Conservation (phyloP, 2,888 invertebrate species). For the Acrocyrtus sp. region DNA sequence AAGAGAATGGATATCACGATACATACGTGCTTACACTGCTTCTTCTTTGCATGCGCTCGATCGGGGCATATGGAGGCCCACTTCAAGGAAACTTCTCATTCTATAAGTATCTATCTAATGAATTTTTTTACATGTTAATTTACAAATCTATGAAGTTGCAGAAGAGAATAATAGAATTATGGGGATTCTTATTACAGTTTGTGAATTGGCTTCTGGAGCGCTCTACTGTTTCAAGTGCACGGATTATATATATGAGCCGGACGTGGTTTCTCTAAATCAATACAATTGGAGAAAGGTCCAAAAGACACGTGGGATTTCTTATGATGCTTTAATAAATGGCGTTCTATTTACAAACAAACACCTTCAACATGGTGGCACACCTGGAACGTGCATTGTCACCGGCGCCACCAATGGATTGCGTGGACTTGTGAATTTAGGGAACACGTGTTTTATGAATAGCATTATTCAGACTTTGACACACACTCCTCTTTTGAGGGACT, state of each 20-base stretch:
- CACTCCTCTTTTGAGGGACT: slow-evolving; percentile 93
- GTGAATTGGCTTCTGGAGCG: slow-evolving; percentile 89
- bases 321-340: slow-evolving; percentile 69
- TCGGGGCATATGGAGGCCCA: slow-evolving; percentile 88
- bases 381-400: slow-evolving; percentile 37
- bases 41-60: slow-evolving; percentile 89
- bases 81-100: slow-evolving; percentile 82
- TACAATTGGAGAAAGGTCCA: slow-evolving; percentile 64
- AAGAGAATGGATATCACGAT: slow-evolving; percentile 65
- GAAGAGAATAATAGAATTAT: slow-evolving; percentile 16
- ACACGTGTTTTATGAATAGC: slow-evolving; percentile 99
- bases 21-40: slow-evolving; percentile 86
- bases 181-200: slow-evolving; percentile 69
- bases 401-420: slow-evolving; percentile 75
- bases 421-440: slow-evolving; percentile 94
- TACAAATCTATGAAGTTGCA: slow-evolving; percentile 15
- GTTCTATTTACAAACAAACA: slow-evolving; percentile 84
- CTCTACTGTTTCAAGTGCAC: slow-evolving; percentile 89
- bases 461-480: slow-evolving; percentile 96
- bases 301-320: slow-evolving; percentile 44
- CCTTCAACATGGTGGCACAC: slow-evolving; percentile 67
- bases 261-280: slow-evolving; percentile 69
- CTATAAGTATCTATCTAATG: slow-evolving; percentile 75
- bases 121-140: too few species aligned
- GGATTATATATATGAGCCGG: slow-evolving; percentile 91